Percentiles rank a stretch among this genome's conserved stretches.
Conservation (phyloP, 2,797 vertebrate species). For the Ataeniobius toweri region DNA sequence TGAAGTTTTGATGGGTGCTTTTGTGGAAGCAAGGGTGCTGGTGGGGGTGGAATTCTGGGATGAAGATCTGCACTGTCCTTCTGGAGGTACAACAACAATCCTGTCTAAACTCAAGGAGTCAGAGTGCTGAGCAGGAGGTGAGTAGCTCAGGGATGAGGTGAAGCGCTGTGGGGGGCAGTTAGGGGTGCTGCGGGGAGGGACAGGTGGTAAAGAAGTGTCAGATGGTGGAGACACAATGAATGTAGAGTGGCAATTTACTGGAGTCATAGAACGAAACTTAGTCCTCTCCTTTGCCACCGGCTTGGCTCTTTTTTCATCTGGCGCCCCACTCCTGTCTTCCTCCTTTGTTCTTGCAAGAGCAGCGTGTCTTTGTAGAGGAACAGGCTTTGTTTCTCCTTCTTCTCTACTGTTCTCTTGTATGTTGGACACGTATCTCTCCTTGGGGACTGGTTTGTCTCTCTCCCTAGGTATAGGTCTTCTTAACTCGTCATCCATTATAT, state of each 20-base stretch:
- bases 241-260: conserved; percentile 4
- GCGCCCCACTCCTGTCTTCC: conserved; percentile 18
- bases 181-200: conserved; percentile 85
- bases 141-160: conserved; percentile 33
- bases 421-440: conserved; percentile 41
- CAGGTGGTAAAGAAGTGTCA: conserved; percentile 78
- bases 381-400: conserved; percentile 16
- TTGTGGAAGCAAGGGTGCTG: neutral
- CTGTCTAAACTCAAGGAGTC: conserved; percentile 10
- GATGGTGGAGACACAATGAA: neutral
- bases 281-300: conserved; percentile 88
- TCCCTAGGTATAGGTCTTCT: conserved; percentile 32
- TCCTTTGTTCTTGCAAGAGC: conserved; percentile 19
- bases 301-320: conserved; percentile 31
- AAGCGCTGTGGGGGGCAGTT: conserved; percentile 86
- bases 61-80: conserved; percentile 2
- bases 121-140: neutral
- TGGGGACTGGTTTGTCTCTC: conserved; percentile 56
- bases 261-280: conserved; percentile 68
- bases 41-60: conserved; percentile 6
- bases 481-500: conserved; percentile 24
- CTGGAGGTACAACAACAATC: neutral
- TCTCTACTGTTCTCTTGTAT: conserved; percentile 34
- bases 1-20: conserved; percentile 1
- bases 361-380: conserved; percentile 29